A percentile compares a stretch with the other conserved stretches of the same genome.
Evolutionary conservation across 2,888 invertebrate species (phyloP).

Genomic region (Andrena bicolor): DNA sequence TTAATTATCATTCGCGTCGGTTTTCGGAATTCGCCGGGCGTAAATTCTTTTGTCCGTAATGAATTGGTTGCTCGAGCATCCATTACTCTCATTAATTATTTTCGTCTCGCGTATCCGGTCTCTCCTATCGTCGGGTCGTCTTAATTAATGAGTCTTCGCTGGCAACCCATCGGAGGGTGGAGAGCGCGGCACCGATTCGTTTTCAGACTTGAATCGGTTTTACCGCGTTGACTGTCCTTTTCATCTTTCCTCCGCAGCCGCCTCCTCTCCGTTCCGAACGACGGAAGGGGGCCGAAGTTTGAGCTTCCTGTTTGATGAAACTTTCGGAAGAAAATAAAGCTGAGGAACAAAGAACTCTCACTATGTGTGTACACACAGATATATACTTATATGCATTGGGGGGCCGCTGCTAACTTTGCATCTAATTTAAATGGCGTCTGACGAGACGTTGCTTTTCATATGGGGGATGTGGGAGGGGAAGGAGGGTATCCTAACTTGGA

Average conservation of each 20-base stretch:
- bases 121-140: constrained; percentile 25
- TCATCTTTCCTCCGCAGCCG: not conserved
- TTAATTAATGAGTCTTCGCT: constrained; percentile 48
- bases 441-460: no score
- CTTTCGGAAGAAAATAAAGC: not conserved
- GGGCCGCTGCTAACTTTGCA: no score
- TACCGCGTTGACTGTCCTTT: constrained; percentile 1
- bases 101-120: constrained; percentile 30
- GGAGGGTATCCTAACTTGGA: no score
- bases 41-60: constrained; percentile 47
- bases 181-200: not conserved
- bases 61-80: constrained; percentile 35
- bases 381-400: no score
- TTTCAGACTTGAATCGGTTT: constrained; percentile 19
- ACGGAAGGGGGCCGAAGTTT: not conserved
- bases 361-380: no score
- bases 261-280: not conserved
- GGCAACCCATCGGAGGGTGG: not conserved
- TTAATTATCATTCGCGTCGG: constrained; percentile 29
- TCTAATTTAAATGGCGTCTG: no score
- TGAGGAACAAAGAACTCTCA: not conserved
- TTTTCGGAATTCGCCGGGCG: constrained; percentile 3
- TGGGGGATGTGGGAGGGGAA: no score
- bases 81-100: constrained; percentile 52
- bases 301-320: not conserved